phyloP scores from a whole-genome alignment of 2,888 invertebrate genomes.

The Amphipyra tragopoginis region DNA sequence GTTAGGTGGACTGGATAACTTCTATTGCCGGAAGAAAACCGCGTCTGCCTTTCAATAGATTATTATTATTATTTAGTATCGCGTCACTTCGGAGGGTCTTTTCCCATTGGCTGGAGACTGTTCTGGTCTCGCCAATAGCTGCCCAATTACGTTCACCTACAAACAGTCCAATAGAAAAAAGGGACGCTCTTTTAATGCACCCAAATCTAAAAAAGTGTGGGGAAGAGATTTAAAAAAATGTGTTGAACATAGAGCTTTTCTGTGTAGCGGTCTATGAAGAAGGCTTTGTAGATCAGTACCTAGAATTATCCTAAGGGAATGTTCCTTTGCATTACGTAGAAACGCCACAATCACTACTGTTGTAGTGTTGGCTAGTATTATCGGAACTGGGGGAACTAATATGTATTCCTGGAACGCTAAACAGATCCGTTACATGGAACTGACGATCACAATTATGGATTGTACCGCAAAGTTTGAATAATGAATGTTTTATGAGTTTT shows the following conservation, averaged over 20 bases:
- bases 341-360: constrained; percentile 15
- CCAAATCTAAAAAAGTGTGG: too few species aligned
- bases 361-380: constrained; percentile 1
- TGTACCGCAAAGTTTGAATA: constrained; percentile 2
- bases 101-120: too few species aligned
- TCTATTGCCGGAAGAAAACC: too few species aligned
- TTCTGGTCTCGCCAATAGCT: too few species aligned
- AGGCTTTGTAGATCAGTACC: neutral
- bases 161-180: too few species aligned
- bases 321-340: constrained; percentile 12
- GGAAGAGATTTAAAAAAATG: too few species aligned
- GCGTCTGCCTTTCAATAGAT: too few species aligned
- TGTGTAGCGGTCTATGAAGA: neutral
- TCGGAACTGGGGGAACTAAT: constrained; percentile 7
- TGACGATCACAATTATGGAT: constrained; percentile 3
- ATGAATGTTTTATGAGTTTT: constrained; percentile 2
- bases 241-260: neutral
- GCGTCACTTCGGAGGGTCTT: too few species aligned
- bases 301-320: constrained; percentile 19
- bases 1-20: too few species aligned
- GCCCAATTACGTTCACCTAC: too few species aligned
- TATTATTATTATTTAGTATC: too few species aligned
- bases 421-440: constrained; percentile 10
- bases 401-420: constrained; percentile 12
- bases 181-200: too few species aligned